A percentile compares a stretch with the other conserved stretches of the same genome.
phyloP scores from a whole-genome alignment of 2,797 vertebrate genomes.

The Halcyon chelicuti region DNA sequence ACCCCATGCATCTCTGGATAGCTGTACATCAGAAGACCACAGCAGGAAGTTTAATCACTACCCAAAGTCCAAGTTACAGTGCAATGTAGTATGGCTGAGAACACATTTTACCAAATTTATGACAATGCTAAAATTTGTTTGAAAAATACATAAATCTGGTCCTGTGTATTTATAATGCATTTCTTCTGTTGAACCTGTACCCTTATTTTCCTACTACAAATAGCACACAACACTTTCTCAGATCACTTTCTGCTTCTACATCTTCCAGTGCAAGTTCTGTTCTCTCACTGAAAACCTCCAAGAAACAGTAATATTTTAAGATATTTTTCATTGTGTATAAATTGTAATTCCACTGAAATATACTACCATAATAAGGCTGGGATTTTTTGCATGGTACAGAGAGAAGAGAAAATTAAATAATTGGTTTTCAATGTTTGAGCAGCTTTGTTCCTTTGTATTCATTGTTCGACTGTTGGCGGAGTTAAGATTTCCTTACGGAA shows the following conservation, averaged over 20 bases:
- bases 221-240: background rate
- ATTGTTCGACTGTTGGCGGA: background rate
- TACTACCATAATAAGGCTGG: background rate
- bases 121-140: background rate
- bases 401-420: background rate
- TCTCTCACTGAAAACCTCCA: background rate
- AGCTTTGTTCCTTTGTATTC: background rate
- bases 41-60: background rate
- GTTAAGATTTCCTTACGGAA: constrained; percentile 1
- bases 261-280: background rate
- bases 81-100: background rate
- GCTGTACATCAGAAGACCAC: background rate
- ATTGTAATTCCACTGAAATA: constrained; percentile 6
- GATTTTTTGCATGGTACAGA: background rate
- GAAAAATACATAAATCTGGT: background rate
- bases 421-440: background rate
- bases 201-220: background rate
- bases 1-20: background rate
- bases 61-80: background rate
- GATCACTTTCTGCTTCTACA: background rate
- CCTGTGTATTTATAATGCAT: background rate
- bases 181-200: background rate
- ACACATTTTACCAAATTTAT: background rate
- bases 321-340: background rate
- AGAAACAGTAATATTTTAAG: background rate